Conservation (phyloP, 2,113 vertebrate genomes). For the Corydoras sp. region DNA sequence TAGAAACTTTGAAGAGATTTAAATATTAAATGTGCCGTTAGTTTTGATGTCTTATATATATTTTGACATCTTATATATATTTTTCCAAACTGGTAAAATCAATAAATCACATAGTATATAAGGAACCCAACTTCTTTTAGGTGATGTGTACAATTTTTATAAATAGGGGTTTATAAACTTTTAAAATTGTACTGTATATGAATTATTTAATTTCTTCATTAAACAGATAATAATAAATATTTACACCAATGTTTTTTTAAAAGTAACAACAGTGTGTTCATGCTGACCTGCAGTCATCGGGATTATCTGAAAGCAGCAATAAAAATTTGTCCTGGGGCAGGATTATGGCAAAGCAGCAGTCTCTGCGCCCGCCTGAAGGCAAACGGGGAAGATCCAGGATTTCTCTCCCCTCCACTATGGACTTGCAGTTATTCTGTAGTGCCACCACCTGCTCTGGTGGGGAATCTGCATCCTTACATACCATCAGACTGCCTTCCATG, state of each 20-base stretch:
- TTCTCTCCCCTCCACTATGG: constrained; percentile 65
- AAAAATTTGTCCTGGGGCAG: constrained; percentile 68
- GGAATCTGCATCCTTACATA: constrained; percentile 66
- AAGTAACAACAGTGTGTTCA: not conserved
- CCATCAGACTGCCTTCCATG: constrained; percentile 65
- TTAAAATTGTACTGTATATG: not conserved
- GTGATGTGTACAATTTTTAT: too few relatives aligned
- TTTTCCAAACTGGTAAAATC: too few relatives aligned
- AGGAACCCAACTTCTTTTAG: too few relatives aligned
- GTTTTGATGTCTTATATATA: too few relatives aligned
- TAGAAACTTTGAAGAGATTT: too few relatives aligned
- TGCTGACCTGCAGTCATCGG: constrained; percentile 68
- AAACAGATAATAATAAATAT: not conserved
- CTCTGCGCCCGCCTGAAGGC: constrained; percentile 65
- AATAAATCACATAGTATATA: too few relatives aligned
- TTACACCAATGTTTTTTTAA: not conserved
- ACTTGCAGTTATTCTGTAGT: constrained; percentile 61
- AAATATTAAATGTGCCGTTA: too few relatives aligned
- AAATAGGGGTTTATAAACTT: too few relatives aligned
- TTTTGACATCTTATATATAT: too few relatives aligned
- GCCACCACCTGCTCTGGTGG: constrained; percentile 67
- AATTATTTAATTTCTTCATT: not conserved
- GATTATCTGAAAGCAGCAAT: constrained; percentile 63
- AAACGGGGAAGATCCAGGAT: constrained; percentile 69
- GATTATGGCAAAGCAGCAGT: constrained; percentile 74